Evolutionary conservation across 2,113 vertebrate genomes (phyloP).

Genomic region (Neomonachus schauinslandi): DNA sequence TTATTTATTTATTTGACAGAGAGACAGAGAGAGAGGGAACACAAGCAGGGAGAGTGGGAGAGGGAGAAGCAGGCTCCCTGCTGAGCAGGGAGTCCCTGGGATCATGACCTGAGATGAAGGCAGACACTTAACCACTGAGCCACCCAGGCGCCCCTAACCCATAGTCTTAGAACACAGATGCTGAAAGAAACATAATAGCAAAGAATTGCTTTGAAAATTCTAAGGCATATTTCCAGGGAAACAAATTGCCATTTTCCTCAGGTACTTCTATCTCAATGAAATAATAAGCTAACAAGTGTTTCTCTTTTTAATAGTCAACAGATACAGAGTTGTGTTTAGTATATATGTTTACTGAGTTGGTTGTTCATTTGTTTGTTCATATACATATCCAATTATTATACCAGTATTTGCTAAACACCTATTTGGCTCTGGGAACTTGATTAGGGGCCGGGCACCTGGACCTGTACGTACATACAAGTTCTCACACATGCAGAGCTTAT

Average conservation of each 20-base stretch:
- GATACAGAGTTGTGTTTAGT: not conserved
- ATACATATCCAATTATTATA: not conserved
- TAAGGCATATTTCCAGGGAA: not conserved
- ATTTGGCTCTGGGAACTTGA: not conserved
- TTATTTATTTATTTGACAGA: too few species aligned
- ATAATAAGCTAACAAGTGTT: not conserved
- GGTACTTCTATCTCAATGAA: not conserved
- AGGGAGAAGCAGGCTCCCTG: too few species aligned
- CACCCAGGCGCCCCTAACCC: not conserved
- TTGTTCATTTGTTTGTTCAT: not conserved
- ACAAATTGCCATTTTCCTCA: not conserved
- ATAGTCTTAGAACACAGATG: not conserved
- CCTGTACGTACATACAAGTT: not conserved
- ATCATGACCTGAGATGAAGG: too few species aligned
- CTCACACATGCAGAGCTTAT: not conserved
- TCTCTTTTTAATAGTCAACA: not conserved
- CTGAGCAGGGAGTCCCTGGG: too few species aligned
- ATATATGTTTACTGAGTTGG: not conserved
- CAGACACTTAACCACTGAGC: too few species aligned
- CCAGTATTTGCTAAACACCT: not conserved
- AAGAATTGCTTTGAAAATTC: not conserved
- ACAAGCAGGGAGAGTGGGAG: too few species aligned
- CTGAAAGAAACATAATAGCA: not conserved
- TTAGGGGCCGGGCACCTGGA: not conserved
- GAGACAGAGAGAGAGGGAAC: too few species aligned